Conservation (phyloP, 2,888 invertebrate genomes). For the Drosophila macrospina region DNA sequence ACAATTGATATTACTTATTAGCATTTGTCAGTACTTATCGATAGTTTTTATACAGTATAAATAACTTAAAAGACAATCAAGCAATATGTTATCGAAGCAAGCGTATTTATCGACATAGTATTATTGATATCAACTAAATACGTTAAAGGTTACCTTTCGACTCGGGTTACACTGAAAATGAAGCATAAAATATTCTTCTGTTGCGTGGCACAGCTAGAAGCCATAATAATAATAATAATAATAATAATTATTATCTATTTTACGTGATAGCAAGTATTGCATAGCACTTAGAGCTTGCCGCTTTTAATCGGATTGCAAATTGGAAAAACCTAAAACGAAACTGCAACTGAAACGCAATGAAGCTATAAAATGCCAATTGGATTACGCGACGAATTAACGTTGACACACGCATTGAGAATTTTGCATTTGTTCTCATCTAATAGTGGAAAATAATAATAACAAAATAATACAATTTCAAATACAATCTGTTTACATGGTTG, state of each 20-base stretch:
- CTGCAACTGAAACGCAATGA: slow-evolving; percentile 5
- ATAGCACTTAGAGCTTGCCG: slow-evolving; percentile 28
- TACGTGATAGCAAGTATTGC: slow-evolving; percentile 14
- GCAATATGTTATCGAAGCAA: no score
- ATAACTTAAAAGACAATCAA: no score
- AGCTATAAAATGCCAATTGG: slow-evolving; percentile 38
- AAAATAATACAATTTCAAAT: slow-evolving; percentile 41
- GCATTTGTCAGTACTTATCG: no score
- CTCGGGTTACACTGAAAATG: no score
- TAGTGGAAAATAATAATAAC: slow-evolving; percentile 19
- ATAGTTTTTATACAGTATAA: no score
- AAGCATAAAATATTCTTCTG: no score
- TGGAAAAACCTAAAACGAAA: slow-evolving; percentile 10
- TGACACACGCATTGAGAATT: slow-evolving; percentile 5
- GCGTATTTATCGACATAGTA: no score
- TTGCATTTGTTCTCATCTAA: not conserved
- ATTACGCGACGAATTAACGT: slow-evolving; percentile 30
- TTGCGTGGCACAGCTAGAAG: no score
- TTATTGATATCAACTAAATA: no score
- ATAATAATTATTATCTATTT: slow-evolving; percentile 12
- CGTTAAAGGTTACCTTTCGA: no score
- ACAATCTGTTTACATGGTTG: slow-evolving; percentile 35
- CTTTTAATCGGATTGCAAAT: slow-evolving; percentile 28
- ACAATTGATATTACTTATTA: no score
- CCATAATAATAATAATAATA: no score